Conservation (phyloP, 2,888 invertebrate genomes). For the Dilophus febrilis region DNA sequence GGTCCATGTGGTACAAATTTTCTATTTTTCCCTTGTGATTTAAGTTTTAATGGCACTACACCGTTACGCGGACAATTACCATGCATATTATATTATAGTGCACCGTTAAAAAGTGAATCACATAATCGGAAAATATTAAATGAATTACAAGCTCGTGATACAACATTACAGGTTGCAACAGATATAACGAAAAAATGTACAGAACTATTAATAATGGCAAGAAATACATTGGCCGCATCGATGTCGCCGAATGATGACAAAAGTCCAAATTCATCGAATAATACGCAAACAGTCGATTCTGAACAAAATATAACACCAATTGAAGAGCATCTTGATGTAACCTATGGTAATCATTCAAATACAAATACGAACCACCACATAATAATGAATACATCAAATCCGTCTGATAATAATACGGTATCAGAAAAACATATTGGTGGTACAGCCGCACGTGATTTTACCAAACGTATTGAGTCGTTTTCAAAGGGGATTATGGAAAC, state of each 20-base stretch:
- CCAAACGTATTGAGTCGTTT: constrained; percentile 30
- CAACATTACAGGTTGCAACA: constrained; percentile 52
- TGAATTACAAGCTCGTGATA: constrained; percentile 26
- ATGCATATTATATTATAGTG: constrained; percentile 55
- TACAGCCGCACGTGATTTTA: constrained; percentile 26
- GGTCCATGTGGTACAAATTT: constrained; percentile 88
- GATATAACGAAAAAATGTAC: constrained; percentile 61
- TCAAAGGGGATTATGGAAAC: constrained; percentile 31
- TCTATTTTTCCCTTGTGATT: constrained; percentile 74
- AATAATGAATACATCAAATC: too few relatives aligned
- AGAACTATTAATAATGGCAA: constrained; percentile 56
- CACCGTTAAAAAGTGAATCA: constrained; percentile 24
- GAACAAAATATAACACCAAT: constrained; percentile 31
- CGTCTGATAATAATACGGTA: too few relatives aligned
- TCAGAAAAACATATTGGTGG: constrained; percentile 19
- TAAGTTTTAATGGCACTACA: constrained; percentile 94
- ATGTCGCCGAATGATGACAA: constrained; percentile 38
- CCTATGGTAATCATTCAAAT: constrained; percentile 28
- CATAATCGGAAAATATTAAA: constrained; percentile 15
- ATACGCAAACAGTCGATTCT: constrained; percentile 30
- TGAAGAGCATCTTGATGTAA: constrained; percentile 30
- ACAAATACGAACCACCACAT: too few relatives aligned
- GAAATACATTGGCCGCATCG: constrained; percentile 43
- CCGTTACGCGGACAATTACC: constrained; percentile 90
- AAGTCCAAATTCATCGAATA: constrained; percentile 31